A percentile compares a stretch with the other conserved stretches of the same genome.
These are phyloP conservation scores for Brachypalpus laphriformis DNA, from an alignment of 2,888 invertebrate species.

Conservation along the genomic window DNA sequence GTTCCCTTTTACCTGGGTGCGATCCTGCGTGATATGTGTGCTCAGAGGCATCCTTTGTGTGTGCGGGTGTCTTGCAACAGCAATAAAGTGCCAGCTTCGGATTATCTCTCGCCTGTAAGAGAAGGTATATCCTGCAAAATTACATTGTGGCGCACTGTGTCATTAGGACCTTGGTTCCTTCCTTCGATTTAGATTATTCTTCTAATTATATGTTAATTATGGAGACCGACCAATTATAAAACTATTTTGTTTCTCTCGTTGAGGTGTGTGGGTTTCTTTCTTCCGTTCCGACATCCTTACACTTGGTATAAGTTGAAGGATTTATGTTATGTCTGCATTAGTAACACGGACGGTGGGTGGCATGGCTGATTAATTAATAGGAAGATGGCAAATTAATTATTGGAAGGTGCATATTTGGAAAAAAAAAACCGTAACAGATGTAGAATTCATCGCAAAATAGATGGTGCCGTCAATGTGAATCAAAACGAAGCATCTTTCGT, in stretches of 20 bases:
- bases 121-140: constrained; percentile 13
- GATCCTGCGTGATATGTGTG: constrained; percentile 47
- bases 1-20: constrained; percentile 55
- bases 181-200: background rate
- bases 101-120: constrained; percentile 26
- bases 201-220: constrained; percentile 72
- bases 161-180: constrained; percentile 45
- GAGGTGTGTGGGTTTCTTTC: constrained; percentile 64
- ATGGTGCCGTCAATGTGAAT: too few species aligned
- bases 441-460: background rate
- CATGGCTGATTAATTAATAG: constrained; percentile 53
- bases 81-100: constrained; percentile 47
- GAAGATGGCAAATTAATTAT: constrained; percentile 6
- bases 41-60: constrained; percentile 14
- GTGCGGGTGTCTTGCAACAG: constrained; percentile 51
- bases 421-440: background rate
- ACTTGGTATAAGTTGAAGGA: constrained; percentile 22
- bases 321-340: constrained; percentile 48
- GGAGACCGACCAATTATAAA: constrained; percentile 53
- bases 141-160: constrained; percentile 18
- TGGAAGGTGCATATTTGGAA: background rate
- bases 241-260: constrained; percentile 38
- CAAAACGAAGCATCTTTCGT: too few species aligned
- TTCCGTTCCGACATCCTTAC: constrained; percentile 51
- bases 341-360: constrained; percentile 9